Conservation (phyloP, 2,797 vertebrate genomes). For the Staurois parvus region DNA sequence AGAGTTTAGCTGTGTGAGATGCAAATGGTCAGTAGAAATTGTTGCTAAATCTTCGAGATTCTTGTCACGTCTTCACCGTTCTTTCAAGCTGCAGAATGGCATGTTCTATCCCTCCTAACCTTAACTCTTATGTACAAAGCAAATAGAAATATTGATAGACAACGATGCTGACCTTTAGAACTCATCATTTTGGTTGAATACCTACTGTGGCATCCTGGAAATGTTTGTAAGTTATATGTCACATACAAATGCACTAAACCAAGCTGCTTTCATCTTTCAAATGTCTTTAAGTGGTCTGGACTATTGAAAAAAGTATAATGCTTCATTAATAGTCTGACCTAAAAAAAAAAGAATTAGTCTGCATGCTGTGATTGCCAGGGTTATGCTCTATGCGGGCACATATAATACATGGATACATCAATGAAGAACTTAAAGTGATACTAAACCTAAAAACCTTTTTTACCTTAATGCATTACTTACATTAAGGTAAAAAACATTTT, state of each 20-base stretch:
- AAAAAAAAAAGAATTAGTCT: not conserved
- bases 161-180: constrained; percentile 44
- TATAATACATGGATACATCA: too few species aligned
- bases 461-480: too few species aligned
- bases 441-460: too few species aligned
- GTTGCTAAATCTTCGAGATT: not conserved
- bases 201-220: constrained; percentile 11
- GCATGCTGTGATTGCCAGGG: not conserved
- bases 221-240: constrained; percentile 32
- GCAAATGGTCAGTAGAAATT: not conserved
- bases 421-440: too few species aligned
- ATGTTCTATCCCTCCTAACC: constrained; percentile 19
- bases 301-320: not conserved
- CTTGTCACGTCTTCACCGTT: not conserved
- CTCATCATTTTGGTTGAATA: constrained; percentile 11
- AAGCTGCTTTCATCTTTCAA: constrained; percentile 19
- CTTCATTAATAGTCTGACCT: too few species aligned
- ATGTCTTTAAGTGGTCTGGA: constrained; percentile 7
- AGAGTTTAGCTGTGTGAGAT: not conserved
- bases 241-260: constrained; percentile 18
- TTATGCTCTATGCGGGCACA: not conserved
- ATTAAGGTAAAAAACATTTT: too few species aligned
- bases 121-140: constrained; percentile 39
- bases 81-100: not conserved
- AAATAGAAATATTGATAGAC: constrained; percentile 55